Base-by-base conservation (phyloP, 2,797 vertebrate genomes). In the Sebastes itinus region DNA sequence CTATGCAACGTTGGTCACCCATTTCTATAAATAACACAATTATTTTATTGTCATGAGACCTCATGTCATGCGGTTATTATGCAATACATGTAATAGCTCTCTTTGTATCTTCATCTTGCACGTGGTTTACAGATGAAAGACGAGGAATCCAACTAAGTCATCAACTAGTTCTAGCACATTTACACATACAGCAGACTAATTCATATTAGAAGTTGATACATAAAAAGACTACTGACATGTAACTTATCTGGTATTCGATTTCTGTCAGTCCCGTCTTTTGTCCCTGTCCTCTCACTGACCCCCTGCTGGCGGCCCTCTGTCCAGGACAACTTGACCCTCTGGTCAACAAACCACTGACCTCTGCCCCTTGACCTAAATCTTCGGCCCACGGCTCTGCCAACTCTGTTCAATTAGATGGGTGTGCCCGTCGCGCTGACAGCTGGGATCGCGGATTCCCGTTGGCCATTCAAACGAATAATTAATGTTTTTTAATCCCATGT, bases 1-100 rank as follows among this genome's bases (percentile, higher is more conserved):
- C 35, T 80, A 1, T 63, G 23, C 60, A 58, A 18, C 1, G 1
- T 28, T 59, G 65, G 68, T 86, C 81, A 89, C 23, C 67, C 14
- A 52, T 83, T 89, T 85, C 77, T 69, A 78, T 69, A 86, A 89
- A 87, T 82, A 75, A 25, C 25, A 32, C 76, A 11, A 65, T 87
- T 32, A 75, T 80, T 64, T 54, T 74, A 20, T 81, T 75, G 73
- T 87, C 84, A 84, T n/a, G 69, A 87, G 80, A 61, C 55, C 4
- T 73, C 8, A 7, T 67, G 69, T 90, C 77, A 88, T 79, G 73
- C 0, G 63, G 23, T 63, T 72, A 42, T 88, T 88, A 86, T 63
- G 58, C 0, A 85, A 83, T 54, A 49, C 42, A 86, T 74, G 23
- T 85, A 70, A 75, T 25, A 1, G 61, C 58, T 64, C 65, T 82